Conservation (phyloP, 2,888 invertebrate genomes). For the Omphaloscelis lunosa region DNA sequence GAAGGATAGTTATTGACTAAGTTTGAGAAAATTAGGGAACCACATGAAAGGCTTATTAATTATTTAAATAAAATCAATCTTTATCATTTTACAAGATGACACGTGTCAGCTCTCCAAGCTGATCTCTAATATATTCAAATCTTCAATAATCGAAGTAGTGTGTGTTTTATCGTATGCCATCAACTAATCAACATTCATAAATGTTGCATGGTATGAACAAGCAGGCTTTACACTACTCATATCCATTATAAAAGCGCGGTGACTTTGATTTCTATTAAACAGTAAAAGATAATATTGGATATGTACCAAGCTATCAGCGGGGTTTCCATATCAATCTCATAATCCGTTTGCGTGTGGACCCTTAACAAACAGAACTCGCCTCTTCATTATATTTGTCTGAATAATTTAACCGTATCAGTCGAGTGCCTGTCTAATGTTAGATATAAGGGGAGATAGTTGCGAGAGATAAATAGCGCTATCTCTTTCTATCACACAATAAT, state of each 20-base stretch:
- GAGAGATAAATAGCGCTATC: constrained; percentile 46
- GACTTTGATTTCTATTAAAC: constrained; percentile 17
- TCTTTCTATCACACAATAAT: constrained; percentile 30
- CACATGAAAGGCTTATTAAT: too few relatives aligned
- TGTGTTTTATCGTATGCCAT: too few relatives aligned
- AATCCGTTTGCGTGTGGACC: constrained; percentile 58
- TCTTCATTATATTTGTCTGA: constrained; percentile 55
- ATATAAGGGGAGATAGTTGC: constrained; percentile 58
- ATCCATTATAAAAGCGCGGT: constrained; percentile 4
- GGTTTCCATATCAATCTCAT: constrained; percentile 52
- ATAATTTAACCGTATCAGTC: constrained; percentile 66
- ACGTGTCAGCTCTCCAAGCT: too few relatives aligned
- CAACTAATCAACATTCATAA: too few relatives aligned
- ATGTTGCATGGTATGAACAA: too few relatives aligned
- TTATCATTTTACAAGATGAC: too few relatives aligned
- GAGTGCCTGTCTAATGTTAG: constrained; percentile 55
- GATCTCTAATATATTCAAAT: too few relatives aligned
- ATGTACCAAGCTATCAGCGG: constrained; percentile 24
- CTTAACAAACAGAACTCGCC: constrained; percentile 44
- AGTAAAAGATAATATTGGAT: constrained; percentile 29
- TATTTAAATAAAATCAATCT: too few relatives aligned
- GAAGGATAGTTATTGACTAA: background rate
- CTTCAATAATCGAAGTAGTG: too few relatives aligned
- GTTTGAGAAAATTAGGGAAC: too few relatives aligned
- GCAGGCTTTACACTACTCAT: too few relatives aligned